Base-by-base conservation (phyloP, 2,888 invertebrate species). In the Eilema griseolum region DNA sequence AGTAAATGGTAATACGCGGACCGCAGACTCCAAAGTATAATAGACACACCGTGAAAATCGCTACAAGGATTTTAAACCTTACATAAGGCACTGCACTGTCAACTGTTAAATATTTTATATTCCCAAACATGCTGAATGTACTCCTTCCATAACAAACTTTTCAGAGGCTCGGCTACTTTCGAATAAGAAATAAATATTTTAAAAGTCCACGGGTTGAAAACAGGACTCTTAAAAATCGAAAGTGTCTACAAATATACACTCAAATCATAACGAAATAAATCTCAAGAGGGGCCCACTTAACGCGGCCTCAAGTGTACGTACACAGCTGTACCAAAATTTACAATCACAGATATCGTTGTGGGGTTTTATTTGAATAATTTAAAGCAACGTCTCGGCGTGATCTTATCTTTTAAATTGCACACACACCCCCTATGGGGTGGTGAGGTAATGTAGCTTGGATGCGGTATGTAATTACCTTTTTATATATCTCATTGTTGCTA, bases 281-380 rank as follows among this genome's bases (percentile, higher is more conserved):
- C 33, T 63, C 65, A 66, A 63, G 31, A 74, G 33, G 14, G 63
- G 61, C 59, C 57, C 68, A 75, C 70, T 75, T 77, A 73, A 57
- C 68, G 67, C 73, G 73, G 72, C 82, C 78, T 61, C 72, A 75
- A 81, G 73, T 84, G 86, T 84, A 89, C 79, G 77, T 82, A 84
- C 86, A 88, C 89, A 89, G 88, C 83, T 89, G 88, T 84, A 86
- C 83, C 82, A 85, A 89, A 92, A 92, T 92, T 90, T 92, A 92
- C 91, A 92, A 93, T 92, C 92, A 89, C 89, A 92, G 91, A 91
- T 91, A 91, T 89, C 86, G 86, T 84, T 74, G 84, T 78, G 82
- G 89, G 90, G 90, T 92, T 93, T 92, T 92, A 91, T 93, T 93
- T 92, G 93, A 93, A 93, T 93, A 92, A 93, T 93, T 93, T 93